Base-by-base conservation (phyloP, 2,797 vertebrate species). In the Channa striata region DNA sequence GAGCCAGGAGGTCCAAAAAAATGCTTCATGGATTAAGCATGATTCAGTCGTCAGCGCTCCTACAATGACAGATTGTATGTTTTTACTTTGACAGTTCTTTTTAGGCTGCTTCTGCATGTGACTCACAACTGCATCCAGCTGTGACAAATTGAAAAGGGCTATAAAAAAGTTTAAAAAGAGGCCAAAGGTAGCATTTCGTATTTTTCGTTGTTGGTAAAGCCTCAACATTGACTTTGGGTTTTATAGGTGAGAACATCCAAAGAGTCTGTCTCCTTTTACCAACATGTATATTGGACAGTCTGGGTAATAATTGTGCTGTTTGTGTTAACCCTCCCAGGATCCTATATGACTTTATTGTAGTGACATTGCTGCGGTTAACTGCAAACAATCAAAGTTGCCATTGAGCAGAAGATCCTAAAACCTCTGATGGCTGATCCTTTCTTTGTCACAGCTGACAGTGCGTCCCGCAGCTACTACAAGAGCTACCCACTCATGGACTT, bases 401-500 rank as follows among this genome's bases (percentile, higher is more conserved):
- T 60, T 49, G 6, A 7, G 0, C 0, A 40, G 49, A 33, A 34
- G 2, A 40, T 14, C 9, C 4, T 12, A 3, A n/a, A 6, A 30
- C 0, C 16, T 9, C 14, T 30, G 40, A 66, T 33, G 1, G 39
- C 58, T 49, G 2, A 8, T 40, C 37, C 17, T 50, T 20, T 42
- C 40, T 34, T 48, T 36, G 21, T 84, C 76, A 25, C 68, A 95
- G 94, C 95, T 67, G 96, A 97, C 77, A 95, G 87, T 0, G 75
- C 91, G 0, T 80, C 93, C 0, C 90, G 92, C 39, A 93, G 96
- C 77, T 96, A 96, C 93, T 98, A 95, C 89, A 95, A 95, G 89
- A 95, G 92, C 21, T 96, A 95, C 13, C 94, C 95, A 0, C 86
- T 92, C 16, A 85, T 94, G 51, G 96, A 97, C 58, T 90, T 94